These are phyloP conservation scores for Tenualosa ilisha DNA, from an alignment of 2,797 vertebrate species.

Conservation along the genomic window DNA sequence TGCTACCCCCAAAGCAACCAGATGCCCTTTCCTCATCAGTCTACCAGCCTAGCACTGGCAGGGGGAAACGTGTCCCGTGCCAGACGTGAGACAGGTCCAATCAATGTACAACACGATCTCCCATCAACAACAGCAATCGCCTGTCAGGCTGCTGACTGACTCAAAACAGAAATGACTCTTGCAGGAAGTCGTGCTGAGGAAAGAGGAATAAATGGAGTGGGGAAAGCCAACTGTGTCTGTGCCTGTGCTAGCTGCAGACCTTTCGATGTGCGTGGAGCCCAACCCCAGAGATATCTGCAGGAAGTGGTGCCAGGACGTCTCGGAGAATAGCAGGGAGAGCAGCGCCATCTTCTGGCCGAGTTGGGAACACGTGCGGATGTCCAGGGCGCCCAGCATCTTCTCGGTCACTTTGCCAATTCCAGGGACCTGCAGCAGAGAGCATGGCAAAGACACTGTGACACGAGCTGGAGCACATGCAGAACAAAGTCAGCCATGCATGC, in stretches of 20 bases:
- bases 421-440: conserved; percentile 76
- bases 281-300: conserved; percentile 88
- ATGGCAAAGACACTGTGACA: neutral
- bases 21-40: conserved; percentile 2
- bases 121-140: conserved; percentile 14
- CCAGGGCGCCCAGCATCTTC: conserved; percentile 90
- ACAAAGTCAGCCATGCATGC: neutral
- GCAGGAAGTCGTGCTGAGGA: neutral
- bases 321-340: conserved; percentile 90
- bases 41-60: neutral
- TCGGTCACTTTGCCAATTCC: conserved; percentile 98
- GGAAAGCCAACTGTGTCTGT: neutral
- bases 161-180: neutral
- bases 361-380: conserved; percentile 84
- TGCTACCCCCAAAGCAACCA: neutral
- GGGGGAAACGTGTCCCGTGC: neutral
- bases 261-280: conserved; percentile 83
- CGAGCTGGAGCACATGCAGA: neutral
- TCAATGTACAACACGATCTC: conserved; percentile 4
- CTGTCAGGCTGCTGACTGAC: neutral
- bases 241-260: conserved; percentile 64
- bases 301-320: conserved; percentile 88
- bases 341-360: conserved; percentile 89
- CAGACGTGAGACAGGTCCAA: conserved; percentile 9
- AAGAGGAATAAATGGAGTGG: neutral